Evolutionary conservation across 2,797 vertebrate species (phyloP).

Genomic region (Poecile montanus): DNA sequence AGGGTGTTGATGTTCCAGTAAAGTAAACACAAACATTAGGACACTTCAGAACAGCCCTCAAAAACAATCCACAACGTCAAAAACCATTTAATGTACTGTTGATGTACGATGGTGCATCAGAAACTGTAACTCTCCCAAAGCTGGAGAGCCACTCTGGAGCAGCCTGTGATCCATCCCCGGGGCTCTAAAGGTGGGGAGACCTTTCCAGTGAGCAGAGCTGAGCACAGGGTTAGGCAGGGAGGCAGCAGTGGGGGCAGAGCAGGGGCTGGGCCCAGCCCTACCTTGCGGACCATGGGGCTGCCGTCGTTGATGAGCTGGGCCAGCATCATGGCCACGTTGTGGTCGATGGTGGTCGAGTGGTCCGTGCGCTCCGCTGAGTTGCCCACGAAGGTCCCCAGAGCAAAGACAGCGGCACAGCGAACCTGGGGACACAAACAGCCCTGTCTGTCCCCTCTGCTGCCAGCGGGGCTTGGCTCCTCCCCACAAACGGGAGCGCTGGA

Average conservation of each 20-base stretch:
- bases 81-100: background rate
- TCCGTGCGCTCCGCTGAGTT: slow-evolving; percentile 95
- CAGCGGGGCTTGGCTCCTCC: accelerated
- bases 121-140: background rate
- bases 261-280: slow-evolving; percentile 5
- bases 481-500: background rate
- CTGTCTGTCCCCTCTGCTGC: background rate
- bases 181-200: background rate
- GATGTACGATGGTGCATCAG: background rate
- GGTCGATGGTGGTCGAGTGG: slow-evolving; percentile 98
- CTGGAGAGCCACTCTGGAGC: background rate
- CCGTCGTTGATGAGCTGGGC: slow-evolving; percentile 97
- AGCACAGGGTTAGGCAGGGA: too few species aligned
- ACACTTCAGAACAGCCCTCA: background rate
- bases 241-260: background rate
- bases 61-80: background rate
- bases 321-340: slow-evolving; percentile 98
- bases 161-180: background rate
- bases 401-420: slow-evolving; percentile 93
- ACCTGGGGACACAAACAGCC: slow-evolving; percentile 77
- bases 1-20: background rate
- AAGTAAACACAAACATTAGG: slow-evolving; percentile 8
- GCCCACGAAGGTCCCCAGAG: slow-evolving; percentile 94
- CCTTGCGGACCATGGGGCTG: slow-evolving; percentile 96
- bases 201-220: background rate